Conservation (phyloP, 2,888 invertebrate genomes). For the Hofmannophila pseudospretella region DNA sequence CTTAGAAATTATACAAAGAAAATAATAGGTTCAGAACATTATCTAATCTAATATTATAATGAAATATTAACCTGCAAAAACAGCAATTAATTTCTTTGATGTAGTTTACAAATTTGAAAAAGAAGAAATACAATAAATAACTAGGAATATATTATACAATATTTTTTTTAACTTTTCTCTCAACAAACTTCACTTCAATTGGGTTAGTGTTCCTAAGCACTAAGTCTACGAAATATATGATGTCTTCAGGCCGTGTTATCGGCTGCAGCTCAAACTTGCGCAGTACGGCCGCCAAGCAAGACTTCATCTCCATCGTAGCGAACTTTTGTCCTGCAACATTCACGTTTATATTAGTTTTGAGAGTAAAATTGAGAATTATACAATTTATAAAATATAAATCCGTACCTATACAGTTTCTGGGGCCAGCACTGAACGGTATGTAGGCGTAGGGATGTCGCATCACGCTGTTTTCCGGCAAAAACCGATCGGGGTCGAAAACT, state of each 20-base stretch:
- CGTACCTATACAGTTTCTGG: slow-evolving; percentile 81
- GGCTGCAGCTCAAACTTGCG: slow-evolving; percentile 64
- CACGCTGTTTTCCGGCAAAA: slow-evolving; percentile 73
- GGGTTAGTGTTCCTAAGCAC: slow-evolving; percentile 40
- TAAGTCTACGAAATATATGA: slow-evolving; percentile 36
- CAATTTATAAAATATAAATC: no score
- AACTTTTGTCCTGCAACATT: slow-evolving; percentile 78
- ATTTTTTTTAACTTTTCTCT: neutral
- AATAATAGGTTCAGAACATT: no score
- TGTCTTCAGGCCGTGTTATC: slow-evolving; percentile 70
- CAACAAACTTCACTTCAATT: slow-evolving; percentile 64
- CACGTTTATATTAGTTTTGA: no score
- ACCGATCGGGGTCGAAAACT: slow-evolving; percentile 83
- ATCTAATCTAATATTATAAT: no score
- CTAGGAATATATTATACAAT: no score
- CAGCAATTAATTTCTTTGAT: no score
- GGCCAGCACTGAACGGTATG: slow-evolving; percentile 83
- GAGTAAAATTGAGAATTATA: no score
- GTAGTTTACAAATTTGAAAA: no score
- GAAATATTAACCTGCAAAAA: no score
- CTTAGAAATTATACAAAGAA: no score
- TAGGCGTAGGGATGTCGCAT: slow-evolving; percentile 80
- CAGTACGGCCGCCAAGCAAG: slow-evolving; percentile 67
- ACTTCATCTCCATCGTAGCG: slow-evolving; percentile 80
- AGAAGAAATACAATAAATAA: no score